phyloP scores from a whole-genome alignment of 2,888 invertebrate species.

The Noctua fimbriata region DNA sequence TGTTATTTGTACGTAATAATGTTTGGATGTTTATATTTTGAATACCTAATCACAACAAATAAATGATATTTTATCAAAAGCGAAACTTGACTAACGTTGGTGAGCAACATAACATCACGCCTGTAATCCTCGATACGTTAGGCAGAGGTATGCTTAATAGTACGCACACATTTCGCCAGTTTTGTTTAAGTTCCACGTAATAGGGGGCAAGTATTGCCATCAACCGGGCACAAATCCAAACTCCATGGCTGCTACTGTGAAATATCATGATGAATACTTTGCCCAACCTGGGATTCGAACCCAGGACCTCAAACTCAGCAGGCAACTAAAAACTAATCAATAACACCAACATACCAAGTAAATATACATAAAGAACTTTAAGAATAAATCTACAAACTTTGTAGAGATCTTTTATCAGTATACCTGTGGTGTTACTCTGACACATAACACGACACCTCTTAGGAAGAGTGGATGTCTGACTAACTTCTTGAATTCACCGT shows the following conservation, averaged over 20 bases:
- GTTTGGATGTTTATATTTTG: background rate
- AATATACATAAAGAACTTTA: background rate
- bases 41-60: slow-evolving; percentile 7
- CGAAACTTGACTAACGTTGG: background rate
- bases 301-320: background rate
- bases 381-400: background rate
- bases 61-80: background rate
- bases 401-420: background rate
- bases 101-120: background rate
- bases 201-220: background rate
- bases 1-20: background rate
- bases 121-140: background rate
- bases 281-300: background rate
- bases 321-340: background rate
- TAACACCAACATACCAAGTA: background rate
- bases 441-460: background rate
- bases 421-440: background rate
- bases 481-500: background rate
- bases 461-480: background rate
- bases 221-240: background rate
- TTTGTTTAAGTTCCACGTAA: background rate
- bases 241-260: background rate
- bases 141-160: background rate
- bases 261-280: background rate
- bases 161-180: background rate